Evolutionary conservation across 2,888 invertebrate genomes (phyloP).

Genomic region (Nomada flava): DNA sequence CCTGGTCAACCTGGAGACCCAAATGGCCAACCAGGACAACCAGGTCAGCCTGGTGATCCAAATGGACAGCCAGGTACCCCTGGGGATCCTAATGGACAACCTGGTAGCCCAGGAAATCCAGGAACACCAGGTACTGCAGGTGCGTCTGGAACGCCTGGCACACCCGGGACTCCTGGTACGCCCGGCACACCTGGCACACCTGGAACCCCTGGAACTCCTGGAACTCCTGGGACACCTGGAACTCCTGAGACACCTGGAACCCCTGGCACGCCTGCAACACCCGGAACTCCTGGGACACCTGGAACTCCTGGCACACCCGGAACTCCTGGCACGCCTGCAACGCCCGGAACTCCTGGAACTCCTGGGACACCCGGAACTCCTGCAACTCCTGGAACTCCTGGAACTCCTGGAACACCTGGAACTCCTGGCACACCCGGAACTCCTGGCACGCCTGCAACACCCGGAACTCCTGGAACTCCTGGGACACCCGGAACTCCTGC

Average conservation of each 20-base stretch:
- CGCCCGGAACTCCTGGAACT: constrained; percentile 58
- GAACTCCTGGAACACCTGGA: constrained; percentile 26
- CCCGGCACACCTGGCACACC: constrained; percentile 57
- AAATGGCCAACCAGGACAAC: constrained; percentile 68
- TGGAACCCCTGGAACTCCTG: constrained; percentile 44
- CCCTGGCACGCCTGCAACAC: constrained; percentile 41
- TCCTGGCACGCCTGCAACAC: constrained; percentile 56
- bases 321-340: constrained; percentile 62
- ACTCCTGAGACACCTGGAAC: constrained; percentile 58
- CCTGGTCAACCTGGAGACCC: constrained; percentile 60
- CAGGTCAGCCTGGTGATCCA: constrained; percentile 60
- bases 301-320: constrained; percentile 44
- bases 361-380: constrained; percentile 49
- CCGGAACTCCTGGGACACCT: constrained; percentile 74
- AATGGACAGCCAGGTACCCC: constrained; percentile 54
- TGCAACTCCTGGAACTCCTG: background rate
- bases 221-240: constrained; percentile 74
- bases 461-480: constrained; percentile 51
- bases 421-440: constrained; percentile 56
- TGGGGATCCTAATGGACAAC: constrained; percentile 57
- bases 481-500: constrained; percentile 65
- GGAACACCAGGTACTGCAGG: constrained; percentile 56
- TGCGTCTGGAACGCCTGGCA: constrained; percentile 62
- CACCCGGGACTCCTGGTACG: constrained; percentile 46
- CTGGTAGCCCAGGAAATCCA: constrained; percentile 51